Evolutionary conservation across 2,888 invertebrate species (phyloP).

Genomic region (Drosophila maculinotata): DNA sequence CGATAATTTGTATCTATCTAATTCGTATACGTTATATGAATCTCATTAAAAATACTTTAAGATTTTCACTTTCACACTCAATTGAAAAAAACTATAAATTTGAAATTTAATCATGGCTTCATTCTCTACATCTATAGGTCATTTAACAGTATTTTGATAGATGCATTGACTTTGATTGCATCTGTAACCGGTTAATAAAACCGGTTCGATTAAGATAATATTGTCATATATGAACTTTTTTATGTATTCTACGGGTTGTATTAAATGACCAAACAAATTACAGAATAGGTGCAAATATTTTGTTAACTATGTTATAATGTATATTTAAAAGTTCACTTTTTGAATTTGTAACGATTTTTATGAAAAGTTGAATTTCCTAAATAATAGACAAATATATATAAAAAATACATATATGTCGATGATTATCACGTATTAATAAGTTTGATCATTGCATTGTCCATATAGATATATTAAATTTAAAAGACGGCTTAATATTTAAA

Average conservation of each 20-base stretch:
- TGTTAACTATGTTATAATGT: not conserved
- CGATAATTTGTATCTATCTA: not conserved
- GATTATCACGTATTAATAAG: too few species aligned
- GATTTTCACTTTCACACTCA: too few species aligned
- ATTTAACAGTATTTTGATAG: not conserved
- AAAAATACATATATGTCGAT: too few species aligned
- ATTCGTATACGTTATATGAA: not conserved
- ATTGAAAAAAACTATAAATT: not conserved
- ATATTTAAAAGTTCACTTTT: too few species aligned
- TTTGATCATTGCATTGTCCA: too few species aligned
- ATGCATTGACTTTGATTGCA: conserved; percentile 18
- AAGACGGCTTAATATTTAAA: too few species aligned
- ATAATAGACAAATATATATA: too few species aligned
- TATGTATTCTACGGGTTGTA: not conserved
- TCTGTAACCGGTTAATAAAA: not conserved
- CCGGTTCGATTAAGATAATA: not conserved
- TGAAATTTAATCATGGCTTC: too few species aligned
- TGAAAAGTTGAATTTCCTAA: too few species aligned
- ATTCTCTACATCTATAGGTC: not conserved
- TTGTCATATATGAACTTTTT: not conserved
- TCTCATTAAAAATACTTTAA: not conserved
- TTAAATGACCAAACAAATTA: not conserved
- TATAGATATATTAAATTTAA: too few species aligned
- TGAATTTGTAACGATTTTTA: too few species aligned
- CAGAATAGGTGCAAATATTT: not conserved